Conservation (phyloP, 1,140 invertebrate species). For the Pectinophora gossypiella region DNA sequence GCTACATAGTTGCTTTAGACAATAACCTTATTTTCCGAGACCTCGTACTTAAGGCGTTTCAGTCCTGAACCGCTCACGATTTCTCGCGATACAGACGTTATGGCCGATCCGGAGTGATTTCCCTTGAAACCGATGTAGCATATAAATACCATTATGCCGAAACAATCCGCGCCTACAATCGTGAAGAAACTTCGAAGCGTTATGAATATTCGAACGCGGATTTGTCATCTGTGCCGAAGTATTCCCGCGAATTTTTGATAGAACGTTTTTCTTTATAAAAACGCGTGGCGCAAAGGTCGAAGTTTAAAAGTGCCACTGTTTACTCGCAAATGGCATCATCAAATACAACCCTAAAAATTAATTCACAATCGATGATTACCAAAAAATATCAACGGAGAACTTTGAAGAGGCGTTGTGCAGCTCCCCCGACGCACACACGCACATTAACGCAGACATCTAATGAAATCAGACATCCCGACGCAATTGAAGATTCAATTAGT, state of each 20-base stretch:
- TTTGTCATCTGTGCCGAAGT: neutral
- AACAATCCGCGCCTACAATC: slow-evolving; percentile 59
- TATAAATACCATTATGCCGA: slow-evolving; percentile 73
- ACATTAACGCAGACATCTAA: slow-evolving; percentile 34
- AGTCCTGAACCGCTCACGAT: slow-evolving; percentile 13
- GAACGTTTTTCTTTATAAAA: too few species aligned
- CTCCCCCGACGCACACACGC: slow-evolving; percentile 39
- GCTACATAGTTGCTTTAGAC: too few species aligned
- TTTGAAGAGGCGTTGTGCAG: slow-evolving; percentile 17
- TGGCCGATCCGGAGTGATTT: slow-evolving; percentile 70
- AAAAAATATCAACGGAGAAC: slow-evolving; percentile 12
- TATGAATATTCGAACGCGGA: slow-evolving; percentile 17
- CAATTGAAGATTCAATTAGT: slow-evolving; percentile 73
- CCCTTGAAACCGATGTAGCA: slow-evolving; percentile 73
- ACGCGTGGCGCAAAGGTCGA: too few species aligned
- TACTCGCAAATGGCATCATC: too few species aligned
- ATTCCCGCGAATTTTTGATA: too few species aligned
- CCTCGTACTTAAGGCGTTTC: slow-evolving; percentile 29
- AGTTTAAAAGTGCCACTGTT: too few species aligned
- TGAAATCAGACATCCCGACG: slow-evolving; percentile 69
- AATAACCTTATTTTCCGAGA: too few species aligned
- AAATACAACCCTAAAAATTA: too few species aligned
- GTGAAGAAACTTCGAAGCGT: slow-evolving; percentile 10
- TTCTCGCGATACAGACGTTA: slow-evolving; percentile 50
- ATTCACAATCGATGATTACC: slow-evolving; percentile 14